phyloP scores from a whole-genome alignment of 2,797 vertebrate genomes.

The Macroramphosus scolopax region DNA sequence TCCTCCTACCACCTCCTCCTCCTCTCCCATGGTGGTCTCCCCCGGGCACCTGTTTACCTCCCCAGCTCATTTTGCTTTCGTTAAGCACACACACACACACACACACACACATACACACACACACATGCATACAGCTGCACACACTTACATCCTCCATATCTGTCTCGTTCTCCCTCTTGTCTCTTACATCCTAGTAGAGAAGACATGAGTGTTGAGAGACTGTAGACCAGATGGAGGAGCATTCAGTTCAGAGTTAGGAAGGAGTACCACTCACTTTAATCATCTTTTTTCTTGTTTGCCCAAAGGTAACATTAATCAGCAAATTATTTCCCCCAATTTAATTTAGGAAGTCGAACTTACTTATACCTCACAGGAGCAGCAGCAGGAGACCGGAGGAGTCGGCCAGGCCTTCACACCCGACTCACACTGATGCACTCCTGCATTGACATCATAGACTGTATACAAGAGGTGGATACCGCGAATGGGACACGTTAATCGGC shows the following conservation, averaged over 20 bases:
- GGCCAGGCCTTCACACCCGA: no score
- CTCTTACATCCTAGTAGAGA: background rate
- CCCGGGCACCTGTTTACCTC: slow-evolving; percentile 63
- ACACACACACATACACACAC: slow-evolving; percentile 7
- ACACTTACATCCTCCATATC: slow-evolving; percentile 15
- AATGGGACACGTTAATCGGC: no score
- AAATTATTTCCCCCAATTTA: no score
- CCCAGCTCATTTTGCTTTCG: slow-evolving; percentile 39
- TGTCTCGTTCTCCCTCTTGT: slow-evolving; percentile 1
- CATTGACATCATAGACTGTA: no score
- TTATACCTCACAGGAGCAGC: no score
- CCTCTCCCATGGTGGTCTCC: slow-evolving; percentile 69
- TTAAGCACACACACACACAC: slow-evolving; percentile 19
- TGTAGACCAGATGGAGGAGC: slow-evolving; percentile 17
- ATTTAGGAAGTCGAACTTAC: no score
- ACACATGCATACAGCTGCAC: slow-evolving; percentile 11
- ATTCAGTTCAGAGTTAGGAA: slow-evolving; percentile 10
- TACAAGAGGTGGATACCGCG: no score
- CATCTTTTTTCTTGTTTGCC: no score
- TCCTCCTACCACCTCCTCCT: slow-evolving; percentile 65
- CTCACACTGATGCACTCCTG: no score
- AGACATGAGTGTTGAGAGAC: slow-evolving; percentile 34
- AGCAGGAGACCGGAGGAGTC: no score
- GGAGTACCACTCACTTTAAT: slow-evolving; percentile 16
- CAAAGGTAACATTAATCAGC: no score